These are phyloP conservation scores for Melinopterus prodromus DNA, from an alignment of 2,888 invertebrate species.

Conservation along the genomic window DNA sequence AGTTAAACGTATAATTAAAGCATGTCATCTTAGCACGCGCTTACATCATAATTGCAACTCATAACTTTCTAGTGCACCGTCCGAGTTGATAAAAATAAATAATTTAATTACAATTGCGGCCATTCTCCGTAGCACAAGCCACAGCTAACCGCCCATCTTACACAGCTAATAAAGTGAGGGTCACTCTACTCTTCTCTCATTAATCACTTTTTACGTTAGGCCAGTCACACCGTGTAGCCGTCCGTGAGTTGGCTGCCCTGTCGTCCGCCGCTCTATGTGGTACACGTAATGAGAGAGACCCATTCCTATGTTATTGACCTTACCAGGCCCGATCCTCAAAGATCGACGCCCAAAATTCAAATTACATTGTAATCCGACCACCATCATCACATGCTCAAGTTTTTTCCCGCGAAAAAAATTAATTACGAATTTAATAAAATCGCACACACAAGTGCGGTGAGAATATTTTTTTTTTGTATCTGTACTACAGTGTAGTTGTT, in stretches of 20 bases:
- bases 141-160: constrained; percentile 4
- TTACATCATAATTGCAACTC: neutral
- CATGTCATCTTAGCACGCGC: neutral
- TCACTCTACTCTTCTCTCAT: neutral
- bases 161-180: neutral
- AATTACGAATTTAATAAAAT: neutral
- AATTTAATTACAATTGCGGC: constrained; percentile 4
- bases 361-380: neutral
- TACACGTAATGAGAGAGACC: neutral
- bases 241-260: neutral
- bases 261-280: neutral
- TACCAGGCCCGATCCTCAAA: neutral
- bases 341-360: neutral
- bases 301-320: neutral
- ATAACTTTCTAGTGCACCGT: neutral
- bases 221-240: constrained; percentile 4
- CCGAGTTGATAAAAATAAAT: neutral
- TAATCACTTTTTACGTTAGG: neutral
- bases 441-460: neutral
- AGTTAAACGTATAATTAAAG: neutral
- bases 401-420: neutral
- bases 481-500: neutral
- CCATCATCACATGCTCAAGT: neutral
- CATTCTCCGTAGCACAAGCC: constrained; percentile 4
- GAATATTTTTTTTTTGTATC: neutral